These are phyloP conservation scores for Cacoxenus indagator DNA, from an alignment of 2,888 invertebrate genomes.

Conservation along the genomic window DNA sequence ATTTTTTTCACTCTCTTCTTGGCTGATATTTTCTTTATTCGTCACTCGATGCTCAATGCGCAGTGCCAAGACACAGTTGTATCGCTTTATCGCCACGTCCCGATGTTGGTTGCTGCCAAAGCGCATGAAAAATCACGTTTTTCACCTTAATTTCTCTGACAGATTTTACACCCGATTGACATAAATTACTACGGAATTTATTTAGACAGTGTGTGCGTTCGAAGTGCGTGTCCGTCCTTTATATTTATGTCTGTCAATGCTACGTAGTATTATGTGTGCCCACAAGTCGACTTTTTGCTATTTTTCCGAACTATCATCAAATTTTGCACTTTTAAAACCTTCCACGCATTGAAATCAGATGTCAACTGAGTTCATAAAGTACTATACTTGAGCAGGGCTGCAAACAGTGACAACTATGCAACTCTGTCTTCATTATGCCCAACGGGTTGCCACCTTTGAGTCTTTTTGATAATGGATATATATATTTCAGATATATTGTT, in stretches of 20 bases:
- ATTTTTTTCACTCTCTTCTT: slow-evolving; percentile 19
- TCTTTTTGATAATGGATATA: too few relatives aligned
- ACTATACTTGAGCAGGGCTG: not conserved
- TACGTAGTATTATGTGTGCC: not conserved
- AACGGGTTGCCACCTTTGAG: too few relatives aligned
- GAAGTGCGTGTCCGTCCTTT: not conserved
- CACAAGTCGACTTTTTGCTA: slow-evolving; percentile 6
- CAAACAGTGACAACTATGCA: not conserved
- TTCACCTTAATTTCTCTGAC: slow-evolving; percentile 29
- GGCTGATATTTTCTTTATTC: slow-evolving; percentile 23
- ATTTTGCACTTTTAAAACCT: slow-evolving; percentile 54
- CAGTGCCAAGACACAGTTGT: slow-evolving; percentile 15
- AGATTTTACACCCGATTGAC: slow-evolving; percentile 9
- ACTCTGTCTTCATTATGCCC: too few relatives aligned
- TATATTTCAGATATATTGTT: too few relatives aligned
- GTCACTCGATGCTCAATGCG: slow-evolving; percentile 19
- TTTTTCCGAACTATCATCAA: slow-evolving; percentile 34
- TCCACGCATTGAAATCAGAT: slow-evolving; percentile 44
- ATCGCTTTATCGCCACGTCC: not conserved
- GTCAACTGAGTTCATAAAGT: not conserved
- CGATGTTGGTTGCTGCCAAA: slow-evolving; percentile 19
- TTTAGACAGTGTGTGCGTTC: not conserved
- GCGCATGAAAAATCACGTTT: slow-evolving; percentile 45
- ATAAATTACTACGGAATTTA: not conserved
- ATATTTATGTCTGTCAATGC: not conserved